Evolutionary conservation across 2,888 invertebrate genomes (phyloP).

Genomic region (Amblyjoppa proteus): DNA sequence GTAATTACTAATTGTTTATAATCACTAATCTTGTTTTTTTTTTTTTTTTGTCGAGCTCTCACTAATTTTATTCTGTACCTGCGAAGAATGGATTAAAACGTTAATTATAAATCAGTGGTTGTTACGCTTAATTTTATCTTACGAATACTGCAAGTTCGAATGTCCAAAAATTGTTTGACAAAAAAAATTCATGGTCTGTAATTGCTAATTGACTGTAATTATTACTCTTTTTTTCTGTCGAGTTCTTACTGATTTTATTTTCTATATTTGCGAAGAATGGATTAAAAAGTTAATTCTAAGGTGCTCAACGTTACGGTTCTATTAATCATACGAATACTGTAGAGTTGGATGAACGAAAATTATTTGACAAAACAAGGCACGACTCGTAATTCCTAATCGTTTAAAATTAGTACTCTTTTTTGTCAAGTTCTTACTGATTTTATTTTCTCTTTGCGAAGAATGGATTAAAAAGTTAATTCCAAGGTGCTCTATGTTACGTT

Average conservation of each 20-base stretch:
- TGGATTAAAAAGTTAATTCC: background rate
- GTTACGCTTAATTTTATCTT: no score
- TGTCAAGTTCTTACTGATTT: background rate
- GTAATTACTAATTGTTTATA: background rate
- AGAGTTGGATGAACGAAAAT: background rate
- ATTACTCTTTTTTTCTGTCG: background rate
- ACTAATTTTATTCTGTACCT: no score
- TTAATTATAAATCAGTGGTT: no score
- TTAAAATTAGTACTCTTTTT: background rate
- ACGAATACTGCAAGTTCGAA: no score
- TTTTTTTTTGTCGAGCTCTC: background rate
- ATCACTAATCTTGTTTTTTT: background rate
- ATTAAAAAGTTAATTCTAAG: background rate
- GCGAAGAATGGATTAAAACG: no score
- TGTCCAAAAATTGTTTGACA: no score
- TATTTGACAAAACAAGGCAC: background rate
- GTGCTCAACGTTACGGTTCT: no score
- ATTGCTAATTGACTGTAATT: background rate
- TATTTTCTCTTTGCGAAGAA: background rate
- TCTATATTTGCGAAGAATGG: background rate
- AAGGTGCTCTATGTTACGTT: no score
- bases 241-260: no score
- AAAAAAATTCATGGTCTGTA: background rate
- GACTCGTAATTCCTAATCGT: background rate
- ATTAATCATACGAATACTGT: background rate